These are phyloP conservation scores for Odocoileus virginianus DNA, from an alignment of 2,113 vertebrate species.

Conservation along the genomic window DNA sequence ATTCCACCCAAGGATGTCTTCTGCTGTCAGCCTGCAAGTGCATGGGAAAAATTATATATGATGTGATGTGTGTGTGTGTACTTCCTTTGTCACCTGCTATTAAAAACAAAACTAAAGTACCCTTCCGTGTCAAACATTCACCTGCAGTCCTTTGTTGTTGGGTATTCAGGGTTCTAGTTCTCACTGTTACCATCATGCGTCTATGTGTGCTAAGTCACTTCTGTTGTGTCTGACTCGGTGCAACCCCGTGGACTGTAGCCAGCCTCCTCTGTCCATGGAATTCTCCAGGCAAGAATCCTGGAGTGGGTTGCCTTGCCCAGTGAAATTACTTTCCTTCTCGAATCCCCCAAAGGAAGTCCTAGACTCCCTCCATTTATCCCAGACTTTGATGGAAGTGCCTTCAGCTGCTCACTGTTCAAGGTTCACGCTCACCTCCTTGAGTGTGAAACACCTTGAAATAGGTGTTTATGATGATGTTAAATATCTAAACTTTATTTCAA, in stretches of 20 bases:
- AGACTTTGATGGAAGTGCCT: background rate
- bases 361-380: background rate
- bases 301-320: background rate
- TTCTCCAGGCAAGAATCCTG: background rate
- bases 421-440: background rate
- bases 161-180: too few relatives aligned
- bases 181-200: background rate
- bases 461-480: background rate
- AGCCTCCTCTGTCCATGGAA: background rate
- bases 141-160: background rate
- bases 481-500: background rate
- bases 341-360: background rate
- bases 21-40: fast-evolving
- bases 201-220: background rate
- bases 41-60: background rate
- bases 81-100: background rate
- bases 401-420: background rate
- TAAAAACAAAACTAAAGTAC: background rate
- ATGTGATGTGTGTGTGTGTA: background rate
- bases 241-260: background rate
- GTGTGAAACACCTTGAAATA: background rate
- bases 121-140: fast-evolving
- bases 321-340: too few relatives aligned
- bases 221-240: background rate
- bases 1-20: background rate